Conservation (phyloP, 2,888 invertebrate genomes). For the Spodoptera picta region DNA sequence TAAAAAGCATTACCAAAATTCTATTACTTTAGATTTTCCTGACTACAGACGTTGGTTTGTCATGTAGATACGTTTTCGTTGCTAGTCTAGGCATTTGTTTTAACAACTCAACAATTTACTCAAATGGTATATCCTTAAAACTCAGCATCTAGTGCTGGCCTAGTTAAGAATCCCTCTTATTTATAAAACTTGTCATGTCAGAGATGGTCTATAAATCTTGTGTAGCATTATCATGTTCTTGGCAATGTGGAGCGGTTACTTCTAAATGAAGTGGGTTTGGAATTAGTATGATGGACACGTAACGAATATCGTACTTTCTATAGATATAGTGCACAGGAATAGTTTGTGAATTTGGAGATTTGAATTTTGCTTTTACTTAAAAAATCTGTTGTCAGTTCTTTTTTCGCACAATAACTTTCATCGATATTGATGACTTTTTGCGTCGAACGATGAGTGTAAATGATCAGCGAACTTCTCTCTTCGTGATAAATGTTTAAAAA, state of each 20-base stretch:
- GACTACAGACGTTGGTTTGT: no score
- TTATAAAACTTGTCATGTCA: slow-evolving; percentile 32
- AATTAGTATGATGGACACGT: slow-evolving; percentile 29
- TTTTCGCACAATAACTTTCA: slow-evolving; percentile 31
- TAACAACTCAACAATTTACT: slow-evolving; percentile 40
- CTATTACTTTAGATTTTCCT: no score
- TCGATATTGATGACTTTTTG: slow-evolving; percentile 17
- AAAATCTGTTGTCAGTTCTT: slow-evolving; percentile 15
- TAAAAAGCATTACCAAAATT: slow-evolving; percentile 25
- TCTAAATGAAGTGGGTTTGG: slow-evolving; percentile 16
- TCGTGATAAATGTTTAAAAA: slow-evolving; percentile 73
- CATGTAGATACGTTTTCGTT: no score
- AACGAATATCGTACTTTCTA: slow-evolving; percentile 20
- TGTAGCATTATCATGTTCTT: slow-evolving; percentile 37
- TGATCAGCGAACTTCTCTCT: slow-evolving; percentile 30
- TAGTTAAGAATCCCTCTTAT: slow-evolving; percentile 34
- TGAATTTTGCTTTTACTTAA: not conserved
- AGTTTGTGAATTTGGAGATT: not conserved
- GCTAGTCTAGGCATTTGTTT: slow-evolving; percentile 2
- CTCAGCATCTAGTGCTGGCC: slow-evolving; percentile 4
- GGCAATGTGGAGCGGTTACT: slow-evolving; percentile 31
- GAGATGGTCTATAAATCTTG: slow-evolving; percentile 32
- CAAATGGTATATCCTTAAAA: slow-evolving; percentile 45
- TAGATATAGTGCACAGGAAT: slow-evolving; percentile 6
- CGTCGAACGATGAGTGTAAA: slow-evolving; percentile 10